Evolutionary conservation across 2,113 vertebrate genomes (phyloP), one percentile per base, ranked within the genome.

Genomic region (Brachypteracias leptosomus): DNA sequence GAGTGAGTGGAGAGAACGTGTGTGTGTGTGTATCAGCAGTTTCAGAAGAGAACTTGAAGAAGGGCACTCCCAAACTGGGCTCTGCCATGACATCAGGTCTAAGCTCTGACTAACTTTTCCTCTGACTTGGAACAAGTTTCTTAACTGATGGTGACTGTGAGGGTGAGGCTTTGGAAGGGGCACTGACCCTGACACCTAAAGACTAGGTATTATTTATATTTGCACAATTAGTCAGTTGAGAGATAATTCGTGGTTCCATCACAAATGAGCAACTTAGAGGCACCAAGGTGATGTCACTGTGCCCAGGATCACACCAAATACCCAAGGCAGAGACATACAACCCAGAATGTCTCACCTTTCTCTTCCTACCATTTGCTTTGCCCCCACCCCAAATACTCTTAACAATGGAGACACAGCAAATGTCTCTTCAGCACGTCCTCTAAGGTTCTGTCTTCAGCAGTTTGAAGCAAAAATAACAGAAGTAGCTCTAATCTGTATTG

Each of bases 291-390:
- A 55, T 2, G 2, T 31, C 33, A 6, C 21, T 80, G 58, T 51
- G 79, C 33, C 61, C 61, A 51, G 47, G 24, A 57, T 62, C 54
- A 40, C 61, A 35, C 18, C 17, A 10, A 29, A 40, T 16, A 42
- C 5, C n/a, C 16, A 24, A 35, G 38, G 44, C 29, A 88, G 42
- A 84, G 44, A 61, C 49, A 62, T 54, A 18, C 46, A 74, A 40
- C 36, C 8, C 0, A 0, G 8, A 74, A 36, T 8, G 35, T 55
- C 59, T 47, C 59, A 35, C 7, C 49, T 20, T 15, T 42, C 42
- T 42, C 42, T 38, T 83, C 17, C 68, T 49, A 70, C 3, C 46
- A 28, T 29, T 21, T 44, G 40, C 49, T 74, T 16, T 81, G 15
- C 10, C 28, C 33, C 12, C 58, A 26, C 38, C 54, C 75, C 75